These are phyloP conservation scores for Dynastes grantii DNA, from an alignment of 2,888 invertebrate genomes.

Conservation along the genomic window DNA sequence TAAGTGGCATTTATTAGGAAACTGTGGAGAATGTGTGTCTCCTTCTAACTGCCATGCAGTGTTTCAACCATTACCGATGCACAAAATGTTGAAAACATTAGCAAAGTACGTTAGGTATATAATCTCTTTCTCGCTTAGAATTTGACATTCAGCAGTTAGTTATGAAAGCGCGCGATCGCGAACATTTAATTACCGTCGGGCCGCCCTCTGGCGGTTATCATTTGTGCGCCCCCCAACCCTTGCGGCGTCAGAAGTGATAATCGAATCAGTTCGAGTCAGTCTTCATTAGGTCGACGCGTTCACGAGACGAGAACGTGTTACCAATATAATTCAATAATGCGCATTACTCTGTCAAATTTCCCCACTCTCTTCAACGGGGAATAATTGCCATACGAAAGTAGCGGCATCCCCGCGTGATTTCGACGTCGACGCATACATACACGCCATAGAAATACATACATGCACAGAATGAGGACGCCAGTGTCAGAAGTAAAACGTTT, in stretches of 20 bases:
- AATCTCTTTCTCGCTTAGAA: not conserved
- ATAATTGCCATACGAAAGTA: constrained; percentile 24
- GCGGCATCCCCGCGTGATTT: constrained; percentile 26
- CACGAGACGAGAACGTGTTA: constrained; percentile 59
- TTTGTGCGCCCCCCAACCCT: constrained; percentile 17
- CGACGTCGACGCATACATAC: not conserved
- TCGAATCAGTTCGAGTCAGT: constrained; percentile 60
- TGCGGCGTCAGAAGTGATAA: constrained; percentile 59
- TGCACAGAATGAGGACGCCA: not conserved
- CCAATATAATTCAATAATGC: constrained; percentile 61
- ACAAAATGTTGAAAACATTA: too few relatives aligned
- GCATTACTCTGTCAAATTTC: constrained; percentile 59
- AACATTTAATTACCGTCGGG: constrained; percentile 58
- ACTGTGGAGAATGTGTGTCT: too few relatives aligned
- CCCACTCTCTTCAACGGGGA: constrained; percentile 47
- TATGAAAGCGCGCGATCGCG: constrained; percentile 58
- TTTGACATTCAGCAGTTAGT: constrained; percentile 56
- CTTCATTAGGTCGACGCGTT: constrained; percentile 58
- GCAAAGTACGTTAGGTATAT: too few relatives aligned
- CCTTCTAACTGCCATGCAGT: too few relatives aligned
- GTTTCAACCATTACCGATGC: too few relatives aligned
- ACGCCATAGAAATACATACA: not conserved
- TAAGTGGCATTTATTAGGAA: too few relatives aligned
- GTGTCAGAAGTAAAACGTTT: constrained; percentile 31
- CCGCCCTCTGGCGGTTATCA: constrained; percentile 49